Evolutionary conservation across 1,140 invertebrate genomes (phyloP), one percentile per base, ranked within the genome.

Genomic region (Penaeus indicus): DNA sequence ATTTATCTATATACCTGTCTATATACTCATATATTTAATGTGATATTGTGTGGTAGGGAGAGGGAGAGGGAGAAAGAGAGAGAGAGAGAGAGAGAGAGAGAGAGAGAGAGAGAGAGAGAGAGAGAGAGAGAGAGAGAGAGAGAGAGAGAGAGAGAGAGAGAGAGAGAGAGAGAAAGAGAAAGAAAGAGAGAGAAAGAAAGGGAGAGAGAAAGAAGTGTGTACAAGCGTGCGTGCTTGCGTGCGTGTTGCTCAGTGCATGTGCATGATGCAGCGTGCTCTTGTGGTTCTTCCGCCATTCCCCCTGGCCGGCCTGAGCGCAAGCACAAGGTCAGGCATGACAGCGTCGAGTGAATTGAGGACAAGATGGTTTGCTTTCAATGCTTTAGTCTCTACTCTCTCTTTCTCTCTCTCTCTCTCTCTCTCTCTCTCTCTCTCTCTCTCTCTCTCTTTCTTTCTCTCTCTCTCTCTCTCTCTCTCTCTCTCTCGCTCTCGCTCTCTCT

Each of bases 341-440:
- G 47, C 47, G 25, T 19, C 38, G 21, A 4, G 19, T 38, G 75
- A 0, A 77, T 77, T 32, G 75, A 0, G 22, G 21, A n/a, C 27
- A 5, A 22, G 27, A 38, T 27, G 19, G 21, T 16, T 19, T 10
- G 22, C 10, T 32, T 8, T 1, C 2, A 11, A 13, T n/a, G 63
- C n/a, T 64, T n/a, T 64, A 16, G 16, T 22, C 63, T 64, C 16
- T 64, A 18, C n/a, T 18, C 63, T 64, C 63, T 64, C 63, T 64
- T 64, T 64, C 63, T 18, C 63, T 18, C 63, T 64, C n/a, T 64
- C n/a, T 64, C 63, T n/a, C 63, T 64, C n/a, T n/a, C 63, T 64
- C 63, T n/a, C n/a, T 64, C 63, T n/a, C 63, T 64, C n/a, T n/a
- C 63, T n/a, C 63, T 64, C n/a, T n/a, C n/a, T 18, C 63, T n/a